These are phyloP conservation scores for Acrocephalus kingi DNA, from an alignment of 2,113 vertebrate genomes.

Conservation along the genomic window DNA sequence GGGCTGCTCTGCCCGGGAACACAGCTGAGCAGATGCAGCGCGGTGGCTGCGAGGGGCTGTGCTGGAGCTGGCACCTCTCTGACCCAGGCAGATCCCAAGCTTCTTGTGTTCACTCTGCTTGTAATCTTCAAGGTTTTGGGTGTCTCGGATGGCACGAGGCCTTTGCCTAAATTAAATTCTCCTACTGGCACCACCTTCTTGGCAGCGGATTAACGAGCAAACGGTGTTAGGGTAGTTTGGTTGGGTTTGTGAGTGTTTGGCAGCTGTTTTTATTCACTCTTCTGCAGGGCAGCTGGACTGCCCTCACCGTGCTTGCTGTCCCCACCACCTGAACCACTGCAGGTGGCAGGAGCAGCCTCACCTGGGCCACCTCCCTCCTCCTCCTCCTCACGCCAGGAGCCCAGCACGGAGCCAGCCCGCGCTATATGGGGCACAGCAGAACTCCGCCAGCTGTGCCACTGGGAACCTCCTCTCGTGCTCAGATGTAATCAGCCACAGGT, in stretches of 20 bases:
- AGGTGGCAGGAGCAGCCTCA: not conserved
- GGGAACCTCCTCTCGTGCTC: not conserved
- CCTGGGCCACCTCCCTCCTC: fast-evolving
- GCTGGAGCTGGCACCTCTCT: not conserved
- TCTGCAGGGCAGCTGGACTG: not conserved
- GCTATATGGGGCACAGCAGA: not conserved
- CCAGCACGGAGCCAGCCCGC: fast-evolving
- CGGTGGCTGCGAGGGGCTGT: not conserved
- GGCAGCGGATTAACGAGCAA: not conserved
- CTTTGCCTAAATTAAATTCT: conserved; percentile 3
- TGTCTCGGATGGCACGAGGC: not conserved
- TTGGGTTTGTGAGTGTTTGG: not conserved
- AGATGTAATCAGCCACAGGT: not conserved
- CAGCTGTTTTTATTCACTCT: not conserved
- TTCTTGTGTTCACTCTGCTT: not conserved
- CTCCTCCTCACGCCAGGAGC: not conserved
- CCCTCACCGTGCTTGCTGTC: not conserved
- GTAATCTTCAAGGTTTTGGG: not conserved
- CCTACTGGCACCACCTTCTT: not conserved
- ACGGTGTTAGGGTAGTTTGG: not conserved
- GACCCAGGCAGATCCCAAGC: not conserved
- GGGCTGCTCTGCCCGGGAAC: conserved; percentile 21
- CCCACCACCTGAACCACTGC: not conserved
- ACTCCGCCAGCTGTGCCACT: not conserved
- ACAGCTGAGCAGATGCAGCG: not conserved